Conservation (phyloP, 2,888 invertebrate species). For the Polydrusus tereticollis region DNA sequence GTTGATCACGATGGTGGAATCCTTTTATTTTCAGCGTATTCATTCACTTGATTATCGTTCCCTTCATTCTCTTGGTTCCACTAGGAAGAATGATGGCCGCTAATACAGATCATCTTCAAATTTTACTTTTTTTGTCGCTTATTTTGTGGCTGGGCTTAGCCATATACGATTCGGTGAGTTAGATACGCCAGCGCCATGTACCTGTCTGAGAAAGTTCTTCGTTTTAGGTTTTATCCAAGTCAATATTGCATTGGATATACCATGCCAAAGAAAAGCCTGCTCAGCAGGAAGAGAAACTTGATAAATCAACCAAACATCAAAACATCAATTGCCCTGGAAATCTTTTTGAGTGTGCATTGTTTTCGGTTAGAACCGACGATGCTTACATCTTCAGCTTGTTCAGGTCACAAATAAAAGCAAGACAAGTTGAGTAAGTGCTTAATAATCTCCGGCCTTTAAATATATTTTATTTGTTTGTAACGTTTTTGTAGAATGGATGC, state of each 20-base stretch:
- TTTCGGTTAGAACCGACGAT: constrained; percentile 53
- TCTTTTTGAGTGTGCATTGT: constrained; percentile 54
- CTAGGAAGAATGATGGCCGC: constrained; percentile 47
- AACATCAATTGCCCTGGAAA: constrained; percentile 40
- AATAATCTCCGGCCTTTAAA: neutral
- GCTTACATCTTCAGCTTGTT: constrained; percentile 52
- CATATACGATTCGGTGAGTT: constrained; percentile 55
- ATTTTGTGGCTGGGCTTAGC: constrained; percentile 51
- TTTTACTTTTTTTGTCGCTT: constrained; percentile 47
- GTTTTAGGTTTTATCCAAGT: constrained; percentile 52
- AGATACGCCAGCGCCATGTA: neutral
- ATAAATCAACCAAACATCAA: neutral
- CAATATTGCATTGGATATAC: constrained; percentile 52
- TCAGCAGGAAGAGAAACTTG: neutral
- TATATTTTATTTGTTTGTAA: too few species aligned
- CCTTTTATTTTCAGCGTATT: constrained; percentile 50
- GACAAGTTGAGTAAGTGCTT: constrained; percentile 52
- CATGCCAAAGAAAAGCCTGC: constrained; percentile 41
- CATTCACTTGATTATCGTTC: constrained; percentile 51
- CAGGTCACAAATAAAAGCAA: constrained; percentile 52
- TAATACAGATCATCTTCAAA: constrained; percentile 45
- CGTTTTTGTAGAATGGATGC: constrained; percentile 52
- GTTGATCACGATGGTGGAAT: too few species aligned
- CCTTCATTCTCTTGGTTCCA: constrained; percentile 51
- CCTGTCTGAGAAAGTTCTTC: constrained; percentile 2